These are phyloP conservation scores for Epistrophe eligans DNA, from an alignment of 2,888 invertebrate species.

Conservation along the genomic window DNA sequence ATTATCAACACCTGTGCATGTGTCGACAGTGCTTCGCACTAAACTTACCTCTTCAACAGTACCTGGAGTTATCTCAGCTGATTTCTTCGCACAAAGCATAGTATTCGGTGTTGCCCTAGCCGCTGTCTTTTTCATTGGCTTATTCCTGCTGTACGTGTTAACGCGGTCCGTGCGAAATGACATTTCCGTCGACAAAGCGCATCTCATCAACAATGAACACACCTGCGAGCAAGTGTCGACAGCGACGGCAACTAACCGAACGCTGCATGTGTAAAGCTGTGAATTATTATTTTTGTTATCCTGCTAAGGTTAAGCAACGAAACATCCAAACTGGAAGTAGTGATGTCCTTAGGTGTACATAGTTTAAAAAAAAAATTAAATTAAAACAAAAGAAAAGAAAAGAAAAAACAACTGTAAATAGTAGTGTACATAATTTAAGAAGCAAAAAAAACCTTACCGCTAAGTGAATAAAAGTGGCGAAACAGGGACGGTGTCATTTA, in stretches of 20 bases:
- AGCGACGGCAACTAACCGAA: constrained; percentile 74
- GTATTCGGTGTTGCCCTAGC: constrained; percentile 77
- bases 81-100: constrained; percentile 75
- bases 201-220: constrained; percentile 78
- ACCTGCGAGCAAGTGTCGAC: constrained; percentile 77
- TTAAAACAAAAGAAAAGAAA: too few species aligned
- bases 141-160: constrained; percentile 77
- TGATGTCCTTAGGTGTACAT: constrained; percentile 75
- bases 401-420: constrained; percentile 67
- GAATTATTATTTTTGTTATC: constrained; percentile 44
- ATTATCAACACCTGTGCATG: constrained; percentile 53
- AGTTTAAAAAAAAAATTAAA: constrained; percentile 57
- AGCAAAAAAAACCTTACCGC: constrained; percentile 48
- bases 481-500: constrained; percentile 47
- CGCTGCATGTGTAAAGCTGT: constrained; percentile 79
- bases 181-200: constrained; percentile 77
- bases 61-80: constrained; percentile 60
- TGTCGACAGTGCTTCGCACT: constrained; percentile 77
- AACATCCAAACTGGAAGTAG: constrained; percentile 65
- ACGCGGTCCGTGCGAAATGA: constrained; percentile 77
- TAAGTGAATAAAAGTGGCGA: constrained; percentile 44
- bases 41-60: constrained; percentile 72
- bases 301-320: constrained; percentile 71
- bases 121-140: constrained; percentile 77
- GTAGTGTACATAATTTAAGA: constrained; percentile 73